Percentiles rank a stretch among this genome's conserved stretches.
Conservation (phyloP, 2,113 vertebrate species). For the Sander lucioperca region DNA sequence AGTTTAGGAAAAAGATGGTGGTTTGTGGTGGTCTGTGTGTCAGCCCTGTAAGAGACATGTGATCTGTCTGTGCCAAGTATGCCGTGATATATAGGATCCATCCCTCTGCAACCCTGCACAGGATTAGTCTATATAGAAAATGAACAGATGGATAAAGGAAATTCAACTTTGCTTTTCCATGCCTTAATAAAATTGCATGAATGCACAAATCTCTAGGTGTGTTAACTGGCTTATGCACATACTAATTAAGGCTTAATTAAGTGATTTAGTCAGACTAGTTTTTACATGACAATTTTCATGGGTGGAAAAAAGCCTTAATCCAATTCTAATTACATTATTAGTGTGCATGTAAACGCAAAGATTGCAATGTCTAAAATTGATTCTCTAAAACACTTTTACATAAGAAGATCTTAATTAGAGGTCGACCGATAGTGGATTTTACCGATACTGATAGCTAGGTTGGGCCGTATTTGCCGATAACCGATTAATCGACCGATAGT, state of each 20-base stretch:
- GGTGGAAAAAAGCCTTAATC: slow-evolving; percentile 30
- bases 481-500: too few species aligned
- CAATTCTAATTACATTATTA: slow-evolving; percentile 17
- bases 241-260: slow-evolving; percentile 26
- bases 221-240: slow-evolving; percentile 25
- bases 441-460: too few species aligned
- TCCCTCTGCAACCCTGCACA: not conserved
- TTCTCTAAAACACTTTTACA: not conserved
- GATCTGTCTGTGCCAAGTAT: not conserved
- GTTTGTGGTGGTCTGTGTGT: not conserved
- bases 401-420: not conserved
- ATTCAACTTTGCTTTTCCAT: slow-evolving; percentile 20
- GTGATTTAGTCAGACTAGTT: not conserved
- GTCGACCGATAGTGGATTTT: too few species aligned
- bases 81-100: not conserved
- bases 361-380: not conserved
- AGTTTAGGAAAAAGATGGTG: too few species aligned
- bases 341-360: not conserved
- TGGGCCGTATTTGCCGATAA: too few species aligned
- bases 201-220: not conserved
- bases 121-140: not conserved
- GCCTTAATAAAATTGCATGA: slow-evolving; percentile 6
- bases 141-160: not conserved
- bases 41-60: not conserved
- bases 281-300: slow-evolving; percentile 24